These are phyloP conservation scores for Melanerpes formicivorus DNA, from an alignment of 2,113 vertebrate species.

Conservation along the genomic window DNA sequence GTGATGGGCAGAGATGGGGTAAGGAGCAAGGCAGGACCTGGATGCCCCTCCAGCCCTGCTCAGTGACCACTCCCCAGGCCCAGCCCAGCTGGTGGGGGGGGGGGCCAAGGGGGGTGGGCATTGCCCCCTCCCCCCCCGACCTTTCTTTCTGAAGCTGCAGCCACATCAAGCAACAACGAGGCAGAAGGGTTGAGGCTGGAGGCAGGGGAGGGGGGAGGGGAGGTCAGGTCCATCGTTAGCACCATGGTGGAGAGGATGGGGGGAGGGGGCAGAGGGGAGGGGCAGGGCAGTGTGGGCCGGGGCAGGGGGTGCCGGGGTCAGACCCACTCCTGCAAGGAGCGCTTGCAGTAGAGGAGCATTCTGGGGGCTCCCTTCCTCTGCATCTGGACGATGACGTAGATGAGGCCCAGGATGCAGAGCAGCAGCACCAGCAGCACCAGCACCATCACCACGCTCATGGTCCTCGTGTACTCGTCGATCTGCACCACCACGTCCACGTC, in stretches of 20 bases:
- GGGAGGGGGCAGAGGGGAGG: background rate
- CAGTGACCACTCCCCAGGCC: background rate
- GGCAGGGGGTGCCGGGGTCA: constrained; percentile 70
- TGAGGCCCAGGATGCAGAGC: constrained; percentile 90
- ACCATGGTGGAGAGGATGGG: constrained; percentile 74
- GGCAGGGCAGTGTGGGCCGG: constrained; percentile 5
- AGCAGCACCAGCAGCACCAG: constrained; percentile 90
- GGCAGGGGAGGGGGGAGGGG: background rate
- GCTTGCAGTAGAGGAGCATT: constrained; percentile 94
- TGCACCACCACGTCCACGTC: constrained; percentile 94
- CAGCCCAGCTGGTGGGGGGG: background rate
- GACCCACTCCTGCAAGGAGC: constrained; percentile 98
- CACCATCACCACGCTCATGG: constrained; percentile 91
- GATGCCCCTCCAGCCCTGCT: background rate
- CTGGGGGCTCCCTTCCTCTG: constrained; percentile 93
- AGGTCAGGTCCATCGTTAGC: constrained; percentile 74
- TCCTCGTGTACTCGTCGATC: constrained; percentile 88
- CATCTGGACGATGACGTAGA: constrained; percentile 92
- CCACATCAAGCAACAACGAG: background rate
- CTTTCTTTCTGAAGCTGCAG: background rate
- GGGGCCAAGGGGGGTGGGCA: background rate
- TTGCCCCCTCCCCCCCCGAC: background rate
- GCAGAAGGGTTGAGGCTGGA: background rate
- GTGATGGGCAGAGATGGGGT: background rate
- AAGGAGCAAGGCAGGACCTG: background rate